Percentiles rank a stretch among this genome's conserved stretches.
phyloP scores from a whole-genome alignment of 2,888 invertebrate species.

The Pollenia labialis region DNA sequence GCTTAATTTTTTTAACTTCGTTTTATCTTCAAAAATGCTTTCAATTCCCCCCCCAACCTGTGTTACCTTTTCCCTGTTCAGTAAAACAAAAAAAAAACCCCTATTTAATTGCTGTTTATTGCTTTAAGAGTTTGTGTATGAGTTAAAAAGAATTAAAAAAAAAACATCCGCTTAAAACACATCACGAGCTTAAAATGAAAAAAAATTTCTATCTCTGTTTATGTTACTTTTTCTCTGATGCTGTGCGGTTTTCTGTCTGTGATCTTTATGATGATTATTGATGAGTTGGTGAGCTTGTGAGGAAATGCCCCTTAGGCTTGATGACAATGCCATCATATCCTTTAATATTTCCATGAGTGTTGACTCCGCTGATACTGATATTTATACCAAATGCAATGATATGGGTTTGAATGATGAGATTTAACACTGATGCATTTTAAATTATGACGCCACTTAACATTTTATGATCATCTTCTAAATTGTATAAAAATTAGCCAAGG shows the following conservation, averaged over 20 bases:
- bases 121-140: not conserved
- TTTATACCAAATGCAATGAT: conserved; percentile 2
- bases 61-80: not conserved
- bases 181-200: conserved; percentile 8
- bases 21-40: conserved; percentile 5
- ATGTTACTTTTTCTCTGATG: not conserved
- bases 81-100: conserved; percentile 1
- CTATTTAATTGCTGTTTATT: conserved; percentile 60
- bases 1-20: not conserved
- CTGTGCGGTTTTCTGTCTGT: conserved; percentile 65
- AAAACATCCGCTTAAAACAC: not conserved
- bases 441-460: conserved; percentile 83
- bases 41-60: not conserved
- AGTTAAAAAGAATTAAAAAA: not conserved
- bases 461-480: conserved; percentile 76
- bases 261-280: conserved; percentile 80
- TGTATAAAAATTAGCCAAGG: conserved; percentile 43
- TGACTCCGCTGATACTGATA: not conserved
- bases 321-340: conserved; percentile 78
- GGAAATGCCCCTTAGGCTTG: conserved; percentile 76
- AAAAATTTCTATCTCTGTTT: not conserved
- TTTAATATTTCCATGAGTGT: conserved; percentile 56
- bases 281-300: conserved; percentile 76
- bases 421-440: conserved; percentile 78
- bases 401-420: conserved; percentile 51